Evolutionary conservation across 2,888 invertebrate species (phyloP).

Genomic region (Tenthredo mesomela): DNA sequence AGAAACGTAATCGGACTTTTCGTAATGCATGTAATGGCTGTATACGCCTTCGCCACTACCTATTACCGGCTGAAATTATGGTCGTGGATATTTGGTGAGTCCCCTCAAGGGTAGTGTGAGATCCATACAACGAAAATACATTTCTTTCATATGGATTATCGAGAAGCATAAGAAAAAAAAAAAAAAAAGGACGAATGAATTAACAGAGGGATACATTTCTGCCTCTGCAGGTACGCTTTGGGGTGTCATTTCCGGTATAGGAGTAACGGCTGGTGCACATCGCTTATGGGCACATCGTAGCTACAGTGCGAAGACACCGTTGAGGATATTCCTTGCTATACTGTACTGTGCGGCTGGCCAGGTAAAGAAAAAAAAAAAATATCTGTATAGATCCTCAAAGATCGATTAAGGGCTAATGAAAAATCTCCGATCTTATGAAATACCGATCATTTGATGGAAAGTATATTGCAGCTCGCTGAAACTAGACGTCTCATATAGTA

Average conservation of each 20-base stretch:
- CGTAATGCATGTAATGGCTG: constrained; percentile 79
- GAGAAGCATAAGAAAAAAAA: too few relatives aligned
- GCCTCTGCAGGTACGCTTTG: constrained; percentile 63
- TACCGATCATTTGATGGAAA: too few relatives aligned
- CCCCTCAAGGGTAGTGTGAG: too few relatives aligned
- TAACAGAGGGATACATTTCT: too few relatives aligned
- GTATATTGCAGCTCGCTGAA: too few relatives aligned
- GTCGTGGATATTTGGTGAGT: constrained; percentile 78
- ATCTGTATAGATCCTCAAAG: too few relatives aligned
- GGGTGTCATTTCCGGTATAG: constrained; percentile 78
- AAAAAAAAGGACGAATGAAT: too few relatives aligned
- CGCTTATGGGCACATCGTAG: constrained; percentile 95
- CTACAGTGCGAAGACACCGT: constrained; percentile 88
- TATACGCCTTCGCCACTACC: constrained; percentile 72
- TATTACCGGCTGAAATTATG: constrained; percentile 72
- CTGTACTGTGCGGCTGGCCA: constrained; percentile 92
- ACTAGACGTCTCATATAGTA: too few relatives aligned
- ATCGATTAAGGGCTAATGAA: too few relatives aligned
- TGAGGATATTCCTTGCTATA: constrained; percentile 89
- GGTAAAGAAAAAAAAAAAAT: constrained; percentile 79
- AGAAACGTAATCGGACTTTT: constrained; percentile 81
- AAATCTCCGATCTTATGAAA: too few relatives aligned
- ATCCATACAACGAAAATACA: too few relatives aligned
- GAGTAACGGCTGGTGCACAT: constrained; percentile 95
- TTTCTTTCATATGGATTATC: too few relatives aligned